Evolutionary conservation across 2,888 invertebrate species (phyloP), one percentile per base, ranked within the genome.

Genomic region (Ennomos fuscantarius): DNA sequence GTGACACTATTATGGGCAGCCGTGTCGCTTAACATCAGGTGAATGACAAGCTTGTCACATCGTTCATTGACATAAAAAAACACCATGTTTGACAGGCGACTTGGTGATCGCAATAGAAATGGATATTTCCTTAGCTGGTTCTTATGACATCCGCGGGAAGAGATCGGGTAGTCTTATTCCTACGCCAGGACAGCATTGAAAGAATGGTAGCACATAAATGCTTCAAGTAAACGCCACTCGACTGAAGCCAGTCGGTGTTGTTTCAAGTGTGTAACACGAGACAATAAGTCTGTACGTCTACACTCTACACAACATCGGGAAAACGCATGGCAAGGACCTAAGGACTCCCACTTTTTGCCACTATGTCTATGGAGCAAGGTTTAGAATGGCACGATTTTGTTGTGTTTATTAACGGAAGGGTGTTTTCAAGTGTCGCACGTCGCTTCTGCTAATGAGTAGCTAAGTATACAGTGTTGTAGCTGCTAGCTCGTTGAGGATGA

Each of bases 381-480:
- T 48, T n/a, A 48, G 15, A 52, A 40, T 43, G 15, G 15, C 8
- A 2, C n/a, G 10, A 3, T 31, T 37, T 39, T 15, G 15, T 43
- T 42, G 31, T 54, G 11, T 42, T 34, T 40, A 33, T 36, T 12
- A 47, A 8, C 13, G 50, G 43, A 24, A 49, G 48, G 37, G 55
- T 55, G 44, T 54, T 57, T 57, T 65, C 52, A 60, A 62, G 63
- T 55, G 62, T 55, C 51, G 53, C 54, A 54, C 50, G 62, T 57
- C 56, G 60, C 61, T 60, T 62, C 57, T 62, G 66, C 60, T 66
- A 66, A 66, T 64, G 66, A 66, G 66, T 63, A 58, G 55, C 62
- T 60, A 57, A 66, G 60, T 60, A 61, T 63, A 13, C 41, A 12
- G 12, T 34, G 32, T 37, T 24, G 55, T 48, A 13, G 43, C 36